Evolutionary conservation across 2,888 invertebrate species (phyloP), one percentile per base, ranked within the genome.

Genomic region (Dorcus parallelipipedus): DNA sequence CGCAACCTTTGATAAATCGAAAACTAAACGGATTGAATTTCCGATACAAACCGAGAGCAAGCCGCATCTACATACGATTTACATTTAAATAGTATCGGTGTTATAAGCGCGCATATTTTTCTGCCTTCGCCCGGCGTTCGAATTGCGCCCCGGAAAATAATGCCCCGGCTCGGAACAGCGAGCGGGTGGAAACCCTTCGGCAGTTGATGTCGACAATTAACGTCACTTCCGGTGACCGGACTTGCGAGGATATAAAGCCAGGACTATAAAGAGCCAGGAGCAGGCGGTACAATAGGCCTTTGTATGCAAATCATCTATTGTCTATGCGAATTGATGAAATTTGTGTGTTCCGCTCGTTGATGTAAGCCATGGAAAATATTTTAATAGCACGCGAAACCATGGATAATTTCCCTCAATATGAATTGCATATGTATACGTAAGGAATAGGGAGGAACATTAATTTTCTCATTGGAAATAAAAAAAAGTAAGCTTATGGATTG

Each of bases 291-390:
- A 71, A 71, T 71, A 60, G 71, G 68, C 65, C 71, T 71, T 71
- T 71, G 71, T 71, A 71, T 71, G 71, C 67, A 69, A 71, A 71
- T 71, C 55, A 59, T 54, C 64, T 56, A 69, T 70, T 71, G 69
- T 71, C 64, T 67, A 64, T 65, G 64, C 66, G 67, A 69, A 67
- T 66, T 69, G 69, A 69, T 67, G 66, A 67, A 71, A 69, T 70
- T 69, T 68, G 66, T 66, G 65, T 63, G 67, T 69, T 70, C 62
- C 65, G 64, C 69, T 68, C 64, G 63, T 62, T 60, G 64, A 60
- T 59, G 60, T 51, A 52, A 54, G 58, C 55, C 57, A 47, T 58
- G 56, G 62, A 67, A 65, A 66, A 65, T 61, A 33, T 48, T 47
- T 49, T 51, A 49, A 54, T 48, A 48, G 20, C 14, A 45, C 23